phyloP scores from a whole-genome alignment of 2,797 vertebrate species.

The Poeciliopsis presidionis region DNA sequence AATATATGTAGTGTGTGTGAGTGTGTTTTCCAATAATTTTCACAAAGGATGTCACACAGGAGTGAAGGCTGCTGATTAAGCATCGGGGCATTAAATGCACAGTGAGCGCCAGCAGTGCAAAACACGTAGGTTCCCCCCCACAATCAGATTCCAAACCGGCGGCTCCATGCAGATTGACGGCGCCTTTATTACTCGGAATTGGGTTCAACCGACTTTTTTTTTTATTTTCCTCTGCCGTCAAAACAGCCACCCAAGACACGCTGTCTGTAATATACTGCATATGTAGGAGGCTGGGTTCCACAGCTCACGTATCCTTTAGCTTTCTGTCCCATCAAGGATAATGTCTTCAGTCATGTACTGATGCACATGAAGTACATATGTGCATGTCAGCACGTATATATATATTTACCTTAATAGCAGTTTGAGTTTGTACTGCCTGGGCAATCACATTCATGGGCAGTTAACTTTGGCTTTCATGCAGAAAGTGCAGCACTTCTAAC shows the following conservation, averaged over 20 bases:
- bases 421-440: background rate
- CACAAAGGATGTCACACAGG: slow-evolving; percentile 11
- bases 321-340: background rate
- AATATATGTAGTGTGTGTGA: background rate
- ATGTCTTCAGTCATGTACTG: background rate
- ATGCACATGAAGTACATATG: background rate
- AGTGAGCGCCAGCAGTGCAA: background rate
- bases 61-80: slow-evolving; percentile 22
- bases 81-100: slow-evolving; percentile 8
- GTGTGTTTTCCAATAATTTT: slow-evolving; percentile 20
- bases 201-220: background rate
- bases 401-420: background rate
- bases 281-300: background rate
- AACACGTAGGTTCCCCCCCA: background rate
- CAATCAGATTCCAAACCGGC: background rate
- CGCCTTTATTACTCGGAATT: background rate
- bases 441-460: background rate
- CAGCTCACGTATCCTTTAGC: background rate
- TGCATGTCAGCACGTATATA: background rate
- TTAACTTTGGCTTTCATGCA: background rate
- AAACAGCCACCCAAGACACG: background rate
- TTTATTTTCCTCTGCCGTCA: background rate
- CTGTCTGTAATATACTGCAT: background rate
- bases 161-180: background rate
- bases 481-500: background rate